phyloP scores from a whole-genome alignment of 1,140 invertebrate genomes.

The Contarinia nasturtii region DNA sequence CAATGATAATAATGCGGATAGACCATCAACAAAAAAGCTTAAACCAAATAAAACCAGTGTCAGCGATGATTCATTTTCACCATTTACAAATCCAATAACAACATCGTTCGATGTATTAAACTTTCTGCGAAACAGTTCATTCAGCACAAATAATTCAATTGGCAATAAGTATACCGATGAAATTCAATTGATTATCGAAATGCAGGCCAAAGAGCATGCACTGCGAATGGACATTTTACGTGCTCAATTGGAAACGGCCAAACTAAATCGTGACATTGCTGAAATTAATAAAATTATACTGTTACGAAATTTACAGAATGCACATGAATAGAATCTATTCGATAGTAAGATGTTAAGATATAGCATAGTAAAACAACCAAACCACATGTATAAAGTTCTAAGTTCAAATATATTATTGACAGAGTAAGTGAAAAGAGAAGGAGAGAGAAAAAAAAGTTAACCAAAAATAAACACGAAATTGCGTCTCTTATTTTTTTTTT shows the following conservation, averaged over 20 bases:
- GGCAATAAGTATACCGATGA: constrained; percentile 4
- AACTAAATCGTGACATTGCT: constrained; percentile 20
- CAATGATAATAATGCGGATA: constrained; percentile 14
- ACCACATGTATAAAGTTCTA: no score
- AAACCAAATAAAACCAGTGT: neutral
- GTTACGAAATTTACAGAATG: constrained; percentile 3
- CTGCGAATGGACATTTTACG: constrained; percentile 23
- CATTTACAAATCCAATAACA: constrained; percentile 22
- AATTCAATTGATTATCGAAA: constrained; percentile 20
- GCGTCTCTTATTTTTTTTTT: no score
- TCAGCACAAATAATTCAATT: constrained; percentile 4
- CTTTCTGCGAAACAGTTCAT: constrained; percentile 11
- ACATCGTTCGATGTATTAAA: constrained; percentile 21
- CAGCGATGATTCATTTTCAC: constrained; percentile 3
- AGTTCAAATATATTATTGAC: no score
- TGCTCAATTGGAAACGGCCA: constrained; percentile 22
- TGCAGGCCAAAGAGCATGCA: constrained; percentile 23
- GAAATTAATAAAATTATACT: constrained; percentile 24
- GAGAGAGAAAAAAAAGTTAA: no score
- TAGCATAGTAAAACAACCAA: no score
- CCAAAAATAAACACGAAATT: no score
- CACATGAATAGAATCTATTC: no score
- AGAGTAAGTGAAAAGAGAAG: no score
- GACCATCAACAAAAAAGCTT: constrained; percentile 3
- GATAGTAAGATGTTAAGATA: no score